Base-by-base conservation (phyloP, 2,888 invertebrate genomes). In the Drosophila subquinaria region DNA sequence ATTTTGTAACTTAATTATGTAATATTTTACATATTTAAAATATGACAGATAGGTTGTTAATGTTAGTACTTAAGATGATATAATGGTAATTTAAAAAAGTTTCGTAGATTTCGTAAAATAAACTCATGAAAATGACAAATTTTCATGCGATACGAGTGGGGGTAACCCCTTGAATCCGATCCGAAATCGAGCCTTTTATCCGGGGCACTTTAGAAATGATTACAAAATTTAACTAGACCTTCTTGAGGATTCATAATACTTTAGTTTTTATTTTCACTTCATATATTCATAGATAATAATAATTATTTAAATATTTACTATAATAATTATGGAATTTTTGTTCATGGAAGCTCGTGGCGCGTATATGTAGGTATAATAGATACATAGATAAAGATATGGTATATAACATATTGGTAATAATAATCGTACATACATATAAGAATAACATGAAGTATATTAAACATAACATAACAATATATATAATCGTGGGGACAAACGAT, bases 321-420 rank as follows among this genome's bases (percentile, higher is more conserved):
- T 36, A 23, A 47, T 15, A 40, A 27, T 36, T 9, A 30, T 63
- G 56, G 56, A 56, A 23, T 30, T 45, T 63, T 63, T 56, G 62
- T 56, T 63, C 62, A 62, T 62, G 62, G 43, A 55, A 63, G 56
- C 62, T 63, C 55, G 8, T 36, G 38, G 56, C 59, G 27, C 9
- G 2, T 36, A 55, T 13, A 42, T 13, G 8, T 55, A 27, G 27
- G 27, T 1, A 60, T 60, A 27, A 23, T 50, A 50, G 36, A 50
- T 30, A 50, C 27, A 50, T 30, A 27, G 27, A 27, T 27, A 27
- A 27, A 27, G 53, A 23, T 47, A 60, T 30, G 40, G 51, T 38
- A 38, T 36, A 43, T 36, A 43, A 20, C 17, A 52, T 66, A 59
- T 55, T 47, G 45, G 47, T 47, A 38, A 62, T 53, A 36, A 63